These are phyloP conservation scores for Austrofundulus limnaeus DNA, from an alignment of 2,113 vertebrate genomes.

Conservation along the genomic window DNA sequence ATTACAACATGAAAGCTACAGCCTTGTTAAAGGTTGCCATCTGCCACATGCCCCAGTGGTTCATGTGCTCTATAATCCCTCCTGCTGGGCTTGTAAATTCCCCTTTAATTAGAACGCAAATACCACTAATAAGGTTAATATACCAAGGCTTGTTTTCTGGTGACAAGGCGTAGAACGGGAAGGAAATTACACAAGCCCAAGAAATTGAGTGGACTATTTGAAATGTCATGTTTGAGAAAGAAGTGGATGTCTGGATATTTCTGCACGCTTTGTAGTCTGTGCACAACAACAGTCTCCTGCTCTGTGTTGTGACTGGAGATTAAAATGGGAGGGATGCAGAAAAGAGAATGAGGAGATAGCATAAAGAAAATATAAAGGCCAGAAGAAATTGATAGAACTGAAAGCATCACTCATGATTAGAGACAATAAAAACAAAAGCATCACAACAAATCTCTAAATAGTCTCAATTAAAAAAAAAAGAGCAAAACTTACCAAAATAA, in stretches of 20 bases:
- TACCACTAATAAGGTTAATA: slow-evolving; percentile 76
- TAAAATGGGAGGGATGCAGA: too few species aligned
- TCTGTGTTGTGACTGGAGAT: too few species aligned
- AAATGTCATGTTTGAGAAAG: slow-evolving; percentile 19
- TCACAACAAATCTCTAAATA: too few species aligned
- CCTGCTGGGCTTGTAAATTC: slow-evolving; percentile 69
- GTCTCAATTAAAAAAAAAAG: too few species aligned
- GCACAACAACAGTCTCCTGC: background rate
- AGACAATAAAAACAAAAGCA: too few species aligned
- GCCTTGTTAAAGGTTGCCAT: slow-evolving; percentile 66
- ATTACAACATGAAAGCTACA: slow-evolving; percentile 51
- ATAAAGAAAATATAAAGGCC: too few species aligned
- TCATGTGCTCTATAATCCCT: slow-evolving; percentile 65
- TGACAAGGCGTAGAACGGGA: slow-evolving; percentile 36
- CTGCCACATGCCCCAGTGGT: slow-evolving; percentile 54
- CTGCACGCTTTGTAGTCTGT: slow-evolving; percentile 11
- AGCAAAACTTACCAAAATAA: too few species aligned
- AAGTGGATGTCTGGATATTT: slow-evolving; percentile 6
- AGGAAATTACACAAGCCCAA: slow-evolving; percentile 56
- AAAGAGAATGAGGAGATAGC: too few species aligned
- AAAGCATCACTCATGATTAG: too few species aligned
- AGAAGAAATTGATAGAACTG: too few species aligned
- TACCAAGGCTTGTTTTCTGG: slow-evolving; percentile 56
- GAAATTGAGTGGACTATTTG: slow-evolving; percentile 27
- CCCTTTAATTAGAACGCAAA: slow-evolving; percentile 75